phyloP scores from a whole-genome alignment of 2,888 invertebrate genomes.

The Hymenopus coronatus region DNA sequence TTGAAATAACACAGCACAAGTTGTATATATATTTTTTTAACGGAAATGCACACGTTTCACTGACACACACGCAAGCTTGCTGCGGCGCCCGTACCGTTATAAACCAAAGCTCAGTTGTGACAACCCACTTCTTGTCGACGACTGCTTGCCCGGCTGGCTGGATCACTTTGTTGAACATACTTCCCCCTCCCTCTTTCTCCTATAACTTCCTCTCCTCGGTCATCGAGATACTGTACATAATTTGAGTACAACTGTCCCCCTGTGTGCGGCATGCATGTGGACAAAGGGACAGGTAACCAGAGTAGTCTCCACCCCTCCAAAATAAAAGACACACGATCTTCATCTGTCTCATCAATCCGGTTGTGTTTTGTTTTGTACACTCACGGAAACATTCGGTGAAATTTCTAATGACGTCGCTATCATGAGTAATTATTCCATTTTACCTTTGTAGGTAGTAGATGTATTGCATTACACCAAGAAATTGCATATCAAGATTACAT shows the following conservation, averaged over 20 bases:
- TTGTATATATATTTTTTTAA: not conserved
- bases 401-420: no score
- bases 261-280: not conserved
- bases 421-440: no score
- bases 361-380: no score
- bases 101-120: not conserved
- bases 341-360: no score
- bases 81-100: not conserved
- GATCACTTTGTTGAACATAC: not conserved
- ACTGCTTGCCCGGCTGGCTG: not conserved
- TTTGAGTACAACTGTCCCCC: not conserved
- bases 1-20: no score
- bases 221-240: not conserved
- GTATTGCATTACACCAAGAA: no score
- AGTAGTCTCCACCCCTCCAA: not conserved
- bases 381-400: no score
- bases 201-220: not conserved
- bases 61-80: no score
- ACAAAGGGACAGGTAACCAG: not conserved
- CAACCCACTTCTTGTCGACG: not conserved
- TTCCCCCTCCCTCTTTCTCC: not conserved
- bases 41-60: not conserved
- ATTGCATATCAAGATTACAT: no score
- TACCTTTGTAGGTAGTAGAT: no score
- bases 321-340: not conserved